Base-by-base conservation (phyloP, 2,888 invertebrate genomes). In the Cordilura impudica region DNA sequence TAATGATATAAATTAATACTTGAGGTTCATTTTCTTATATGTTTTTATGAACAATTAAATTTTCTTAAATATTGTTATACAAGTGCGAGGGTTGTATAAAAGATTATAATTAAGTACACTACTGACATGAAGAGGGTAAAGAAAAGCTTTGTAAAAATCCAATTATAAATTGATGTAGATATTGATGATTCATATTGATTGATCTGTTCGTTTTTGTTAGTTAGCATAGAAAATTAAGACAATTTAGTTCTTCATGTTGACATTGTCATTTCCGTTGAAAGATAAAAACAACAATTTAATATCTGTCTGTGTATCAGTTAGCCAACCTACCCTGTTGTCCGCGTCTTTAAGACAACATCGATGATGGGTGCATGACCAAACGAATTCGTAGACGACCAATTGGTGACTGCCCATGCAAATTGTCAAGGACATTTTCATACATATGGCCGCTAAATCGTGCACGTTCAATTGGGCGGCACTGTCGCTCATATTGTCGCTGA, bases 1-100 rank as follows among this genome's bases (percentile, higher is more conserved):
- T 66, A 66, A 75, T 69, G 71, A 75, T 72, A 79, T 72, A 79
- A 79, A 72, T 75, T 79, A 75, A 67, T 75, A 75, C 79, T 63
- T 75, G 8, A 67, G 56, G 21, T 26, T 54, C 66, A 49, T 43
- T 47, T n/a, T 39, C 26, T n/a, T 23, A 45, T 31, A 6, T 58
- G n/a, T 31, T 45, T 18, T 49, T 18, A 35, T 63, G 47, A 35
- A 66, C 58, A 66, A 73, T 73, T 58, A 51, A 31, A 53, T 60
- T 47, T 47, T 26, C 6, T 26, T n/a, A 56, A 39, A 31, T 29
- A 16, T 49, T 7, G 49, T 51, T 18, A 10, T 14, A 73, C 56
- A 73, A 65, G 54, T 72, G 65, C 47, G 60, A 21, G 14, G 49
- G 49, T 10, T 2, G 51, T 23, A 14, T 51, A n/a, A 3, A 51